Percentiles rank a stretch among this genome's conserved stretches.
Conservation (phyloP, 2,888 invertebrate species). For the Limnephilus rhombicus region DNA sequence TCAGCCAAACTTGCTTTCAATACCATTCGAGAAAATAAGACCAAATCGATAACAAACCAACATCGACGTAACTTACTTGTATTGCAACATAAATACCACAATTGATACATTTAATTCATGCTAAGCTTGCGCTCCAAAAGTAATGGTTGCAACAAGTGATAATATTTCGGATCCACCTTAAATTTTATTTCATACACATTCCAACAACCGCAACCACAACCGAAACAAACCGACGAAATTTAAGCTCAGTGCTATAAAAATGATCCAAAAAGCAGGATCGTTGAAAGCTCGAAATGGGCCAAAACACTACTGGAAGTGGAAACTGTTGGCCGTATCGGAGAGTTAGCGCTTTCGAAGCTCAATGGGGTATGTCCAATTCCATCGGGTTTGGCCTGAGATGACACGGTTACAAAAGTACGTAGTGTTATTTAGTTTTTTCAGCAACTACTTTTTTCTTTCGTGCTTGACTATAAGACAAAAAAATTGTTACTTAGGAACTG, state of each 20-base stretch:
- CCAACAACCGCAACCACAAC: neutral
- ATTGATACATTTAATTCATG: neutral
- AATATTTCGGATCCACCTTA: neutral
- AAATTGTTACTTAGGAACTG: no score
- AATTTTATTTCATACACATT: neutral
- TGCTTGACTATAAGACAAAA: neutral
- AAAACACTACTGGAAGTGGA: slow-evolving; percentile 31
- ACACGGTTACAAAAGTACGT: neutral
- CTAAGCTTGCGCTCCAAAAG: neutral
- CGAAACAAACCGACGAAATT: neutral
- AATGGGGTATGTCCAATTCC: slow-evolving; percentile 13
- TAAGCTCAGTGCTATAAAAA: neutral
- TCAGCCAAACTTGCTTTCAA: neutral
- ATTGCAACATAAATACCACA: neutral
- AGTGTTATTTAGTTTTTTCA: neutral
- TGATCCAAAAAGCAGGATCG: slow-evolving; percentile 28
- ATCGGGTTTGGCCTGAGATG: neutral
- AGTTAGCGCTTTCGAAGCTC: slow-evolving; percentile 20
- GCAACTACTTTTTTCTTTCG: neutral
- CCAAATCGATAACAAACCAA: neutral
- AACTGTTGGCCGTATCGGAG: neutral
- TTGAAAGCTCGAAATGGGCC: slow-evolving; percentile 38
- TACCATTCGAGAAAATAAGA: neutral
- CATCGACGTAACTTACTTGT: neutral
- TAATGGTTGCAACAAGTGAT: slow-evolving; percentile 1